A percentile compares a stretch with the other conserved stretches of the same genome.
phyloP scores from a whole-genome alignment of 2,797 vertebrate genomes.

The Enteromius trimaculatus region DNA sequence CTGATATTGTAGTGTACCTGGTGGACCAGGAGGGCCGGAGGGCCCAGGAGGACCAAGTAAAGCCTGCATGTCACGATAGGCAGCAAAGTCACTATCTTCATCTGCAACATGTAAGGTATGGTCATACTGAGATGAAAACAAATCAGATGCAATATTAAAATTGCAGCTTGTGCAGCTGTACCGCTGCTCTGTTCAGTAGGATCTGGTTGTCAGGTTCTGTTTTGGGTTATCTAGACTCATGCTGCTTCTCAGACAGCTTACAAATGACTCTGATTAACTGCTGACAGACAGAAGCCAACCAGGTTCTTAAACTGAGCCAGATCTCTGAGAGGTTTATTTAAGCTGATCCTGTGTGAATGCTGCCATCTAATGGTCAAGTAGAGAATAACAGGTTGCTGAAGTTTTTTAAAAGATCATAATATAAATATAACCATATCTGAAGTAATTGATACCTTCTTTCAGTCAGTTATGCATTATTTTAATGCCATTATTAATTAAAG shows the following conservation, averaged over 20 bases:
- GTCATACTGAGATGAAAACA: background rate
- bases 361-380: conserved; percentile 28
- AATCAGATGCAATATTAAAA: background rate
- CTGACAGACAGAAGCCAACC: conserved; percentile 62
- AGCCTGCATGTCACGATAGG: conserved; percentile 26
- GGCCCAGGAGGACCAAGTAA: conserved; percentile 54
- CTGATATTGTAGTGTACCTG: conserved; percentile 50
- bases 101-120: conserved; percentile 43
- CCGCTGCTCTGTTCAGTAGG: conserved; percentile 48
- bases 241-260: conserved; percentile 66
- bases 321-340: conserved; percentile 1
- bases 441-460: background rate
- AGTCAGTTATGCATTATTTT: background rate
- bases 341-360: background rate
- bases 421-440: background rate
- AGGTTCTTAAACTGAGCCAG: conserved; percentile 55
- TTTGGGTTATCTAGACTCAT: conserved; percentile 52
- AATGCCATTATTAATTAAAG: background rate
- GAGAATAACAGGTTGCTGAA: background rate
- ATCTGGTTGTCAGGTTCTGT: conserved; percentile 40
- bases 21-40: conserved; percentile 57
- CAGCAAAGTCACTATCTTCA: conserved; percentile 41
- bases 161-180: conserved; percentile 15
- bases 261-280: conserved; percentile 68
- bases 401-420: background rate